phyloP scores from a whole-genome alignment of 2,113 vertebrate genomes.

The Bos indicus region DNA sequence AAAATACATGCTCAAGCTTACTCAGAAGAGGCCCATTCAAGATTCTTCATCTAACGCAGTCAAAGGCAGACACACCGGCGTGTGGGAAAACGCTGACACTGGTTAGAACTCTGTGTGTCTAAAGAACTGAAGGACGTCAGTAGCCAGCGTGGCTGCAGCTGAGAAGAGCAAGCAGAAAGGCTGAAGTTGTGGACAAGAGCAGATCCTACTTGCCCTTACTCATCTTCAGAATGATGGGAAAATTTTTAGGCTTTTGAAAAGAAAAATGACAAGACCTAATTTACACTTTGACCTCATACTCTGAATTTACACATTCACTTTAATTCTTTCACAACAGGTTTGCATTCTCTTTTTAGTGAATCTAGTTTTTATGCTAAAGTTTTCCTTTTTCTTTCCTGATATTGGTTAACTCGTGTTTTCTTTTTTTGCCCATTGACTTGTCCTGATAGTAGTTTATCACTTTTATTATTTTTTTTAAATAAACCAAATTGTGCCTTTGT shows the following conservation, averaged over 20 bases:
- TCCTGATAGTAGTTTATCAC: background rate
- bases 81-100: background rate
- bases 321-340: background rate
- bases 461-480: background rate
- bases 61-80: accelerated
- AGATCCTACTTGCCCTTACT: background rate
- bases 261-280: background rate
- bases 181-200: background rate
- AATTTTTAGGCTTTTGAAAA: background rate
- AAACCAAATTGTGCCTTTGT: background rate
- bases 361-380: background rate
- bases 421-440: background rate
- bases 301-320: background rate
- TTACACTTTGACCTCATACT: background rate
- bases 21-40: background rate
- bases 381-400: background rate
- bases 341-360: background rate
- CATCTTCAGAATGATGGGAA: background rate
- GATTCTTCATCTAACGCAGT: background rate
- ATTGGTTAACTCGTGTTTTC: background rate
- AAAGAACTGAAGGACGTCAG: background rate
- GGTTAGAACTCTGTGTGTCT: background rate
- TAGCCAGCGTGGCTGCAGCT: background rate
- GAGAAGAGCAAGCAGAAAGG: background rate
- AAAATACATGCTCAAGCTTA: background rate